Evolutionary conservation across 2,797 vertebrate species (phyloP).

Genomic region (Anniella stebbinsi): DNA sequence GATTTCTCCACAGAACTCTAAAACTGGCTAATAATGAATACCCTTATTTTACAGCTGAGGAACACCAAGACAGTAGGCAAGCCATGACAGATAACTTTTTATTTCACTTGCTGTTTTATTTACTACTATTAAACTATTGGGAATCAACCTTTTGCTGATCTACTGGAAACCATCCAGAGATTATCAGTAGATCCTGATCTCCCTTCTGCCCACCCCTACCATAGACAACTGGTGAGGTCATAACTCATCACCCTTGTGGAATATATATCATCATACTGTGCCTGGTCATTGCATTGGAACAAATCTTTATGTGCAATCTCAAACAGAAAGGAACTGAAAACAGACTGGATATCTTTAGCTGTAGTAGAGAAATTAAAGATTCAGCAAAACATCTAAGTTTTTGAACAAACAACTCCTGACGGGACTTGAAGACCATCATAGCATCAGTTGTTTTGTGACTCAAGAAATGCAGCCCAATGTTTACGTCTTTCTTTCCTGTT

Average conservation of each 20-base stretch:
- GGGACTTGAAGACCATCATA: neutral
- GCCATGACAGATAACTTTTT: too few relatives aligned
- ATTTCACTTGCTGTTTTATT: too few relatives aligned
- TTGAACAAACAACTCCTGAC: neutral
- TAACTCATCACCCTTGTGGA: neutral
- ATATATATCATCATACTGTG: neutral
- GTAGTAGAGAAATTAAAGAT: neutral
- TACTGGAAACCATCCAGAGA: too few relatives aligned
- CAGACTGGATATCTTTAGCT: neutral
- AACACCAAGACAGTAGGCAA: too few relatives aligned
- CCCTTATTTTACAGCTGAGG: neutral
- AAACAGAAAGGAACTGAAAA: neutral
- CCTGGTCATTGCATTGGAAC: neutral
- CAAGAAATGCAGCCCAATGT: neutral
- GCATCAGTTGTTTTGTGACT: neutral
- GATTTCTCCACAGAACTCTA: neutral
- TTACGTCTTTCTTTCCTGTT: conserved; percentile 6
- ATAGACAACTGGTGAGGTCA: neutral
- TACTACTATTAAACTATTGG: too few relatives aligned
- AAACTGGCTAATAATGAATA: neutral
- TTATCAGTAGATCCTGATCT: too few relatives aligned
- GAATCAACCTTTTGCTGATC: too few relatives aligned
- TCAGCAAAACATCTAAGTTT: neutral
- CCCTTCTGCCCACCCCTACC: too few relatives aligned
- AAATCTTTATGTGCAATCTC: too few relatives aligned